Conservation (phyloP, 1,140 invertebrate genomes). For the Samia ricini region DNA sequence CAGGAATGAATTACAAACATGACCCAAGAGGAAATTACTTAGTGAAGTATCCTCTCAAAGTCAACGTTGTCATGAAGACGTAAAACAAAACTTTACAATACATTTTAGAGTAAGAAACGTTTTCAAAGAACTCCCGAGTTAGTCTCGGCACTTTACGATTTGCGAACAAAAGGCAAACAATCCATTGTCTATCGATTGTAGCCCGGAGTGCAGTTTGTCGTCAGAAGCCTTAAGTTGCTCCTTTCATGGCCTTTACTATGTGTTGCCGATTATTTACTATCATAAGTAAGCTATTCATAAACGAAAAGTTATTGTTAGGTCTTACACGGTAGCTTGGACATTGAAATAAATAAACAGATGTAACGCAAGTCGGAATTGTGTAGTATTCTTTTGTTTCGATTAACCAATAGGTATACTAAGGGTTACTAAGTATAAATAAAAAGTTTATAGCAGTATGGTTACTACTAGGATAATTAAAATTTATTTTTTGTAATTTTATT, state of each 20-base stretch:
- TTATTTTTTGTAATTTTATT: no score
- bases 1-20: conserved; percentile 4
- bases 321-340: conserved; percentile 1
- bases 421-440: no score
- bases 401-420: no score
- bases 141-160: conserved; percentile 51
- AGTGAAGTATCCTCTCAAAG: conserved; percentile 19
- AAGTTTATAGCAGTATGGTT: no score
- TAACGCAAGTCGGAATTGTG: neutral
- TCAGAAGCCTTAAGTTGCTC: conserved; percentile 52
- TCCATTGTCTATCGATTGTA: conserved; percentile 68
- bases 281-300: conserved; percentile 8
- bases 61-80: conserved; percentile 25
- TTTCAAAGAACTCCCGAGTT: conserved; percentile 51
- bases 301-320: neutral
- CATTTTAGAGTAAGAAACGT: conserved; percentile 41
- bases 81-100: conserved; percentile 36
- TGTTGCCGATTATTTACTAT: conserved; percentile 15
- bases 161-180: conserved; percentile 63
- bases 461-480: no score
- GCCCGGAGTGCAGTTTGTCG: conserved; percentile 59
- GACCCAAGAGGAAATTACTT: conserved; percentile 25
- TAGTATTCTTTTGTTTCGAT: neutral
- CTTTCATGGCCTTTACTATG: conserved; percentile 32
- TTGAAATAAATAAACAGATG: neutral